Conservation (phyloP, 2,888 invertebrate species). For the Apamea monoglypha region DNA sequence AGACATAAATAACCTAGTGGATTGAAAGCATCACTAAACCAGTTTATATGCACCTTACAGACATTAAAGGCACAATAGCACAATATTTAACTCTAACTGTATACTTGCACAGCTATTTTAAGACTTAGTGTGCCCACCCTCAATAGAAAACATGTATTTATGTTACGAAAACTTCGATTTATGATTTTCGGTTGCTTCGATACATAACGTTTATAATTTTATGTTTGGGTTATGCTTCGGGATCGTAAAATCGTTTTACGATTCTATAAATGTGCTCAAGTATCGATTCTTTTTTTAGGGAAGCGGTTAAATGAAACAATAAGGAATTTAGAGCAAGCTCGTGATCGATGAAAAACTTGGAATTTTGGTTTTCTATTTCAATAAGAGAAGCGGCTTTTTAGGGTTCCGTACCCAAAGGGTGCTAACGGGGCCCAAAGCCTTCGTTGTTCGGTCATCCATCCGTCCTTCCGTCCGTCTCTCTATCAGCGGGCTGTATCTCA, state of each 20-base stretch:
- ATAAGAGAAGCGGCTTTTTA: no score
- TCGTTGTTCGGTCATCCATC: no score
- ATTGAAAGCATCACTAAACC: constrained; percentile 35
- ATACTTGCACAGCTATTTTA: constrained; percentile 46
- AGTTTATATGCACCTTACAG: constrained; percentile 37
- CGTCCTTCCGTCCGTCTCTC: no score
- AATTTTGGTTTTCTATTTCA: neutral
- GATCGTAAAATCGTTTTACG: constrained; percentile 86
- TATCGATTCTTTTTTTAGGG: constrained; percentile 74
- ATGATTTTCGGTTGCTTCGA: constrained; percentile 80
- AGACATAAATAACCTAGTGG: constrained; percentile 6
- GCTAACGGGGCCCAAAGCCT: no score
- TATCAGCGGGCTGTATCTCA: no score
- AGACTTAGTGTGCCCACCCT: constrained; percentile 53
- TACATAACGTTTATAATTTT: constrained; percentile 83
- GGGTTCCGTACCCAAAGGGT: no score
- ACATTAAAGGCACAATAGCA: constrained; percentile 48
- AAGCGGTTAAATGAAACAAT: constrained; percentile 65
- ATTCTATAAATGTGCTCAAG: constrained; percentile 83
- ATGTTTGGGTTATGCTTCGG: constrained; percentile 81
- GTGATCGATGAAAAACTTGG: constrained; percentile 6
- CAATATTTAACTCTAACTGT: constrained; percentile 50
- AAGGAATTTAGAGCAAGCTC: constrained; percentile 38
- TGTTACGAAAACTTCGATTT: constrained; percentile 74
- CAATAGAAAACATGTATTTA: constrained; percentile 64